Evolutionary conservation across 2,113 vertebrate species (phyloP), one percentile per base, ranked within the genome.

Genomic region (Pterocles gutturalis): DNA sequence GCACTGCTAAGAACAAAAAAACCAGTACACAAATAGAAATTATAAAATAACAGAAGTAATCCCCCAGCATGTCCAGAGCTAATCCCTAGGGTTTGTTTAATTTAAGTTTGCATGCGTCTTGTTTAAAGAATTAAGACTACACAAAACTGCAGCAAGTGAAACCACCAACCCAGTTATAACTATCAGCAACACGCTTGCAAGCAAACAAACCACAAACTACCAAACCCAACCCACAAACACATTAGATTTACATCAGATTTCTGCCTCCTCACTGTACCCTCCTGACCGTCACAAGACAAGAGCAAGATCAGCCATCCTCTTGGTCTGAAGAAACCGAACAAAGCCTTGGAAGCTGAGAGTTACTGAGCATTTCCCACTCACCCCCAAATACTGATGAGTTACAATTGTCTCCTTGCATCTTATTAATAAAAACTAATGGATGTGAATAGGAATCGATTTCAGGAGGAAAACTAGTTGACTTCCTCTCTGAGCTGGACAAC

Each of bases 381-480:
- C 90, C 18, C 81, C 97, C 57, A 97, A 93, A 87, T 98, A 82
- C 41, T 43, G 31, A 25, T n/a, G n/a, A 45, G 11, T 66, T 87
- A 76, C 0, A 0, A 46, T 2, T 55, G 21, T 48, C 43, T 62
- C 36, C 33, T 69, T 48, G n/a, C 26, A 81, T 34, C 18, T 93
- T 62, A 43, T 26, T 79, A 90, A 60, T 33, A 64, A 77, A 89
- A 72, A 38, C 5, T 62, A 87, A 71, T 5, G 1, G 41, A 60
- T 41, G 25, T 24, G 19, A 95, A 77, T 1, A 88, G n/a, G 21
- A 87, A 51, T 64, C 21, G 34, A 14, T 41, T 82, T 82, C 65
- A 79, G 73, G 43, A 87, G 61, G 25, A 79, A 89, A 84, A 58
- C 48, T 9, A 60, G 20, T 31, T 66, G 17, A 58, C 46, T 51